Evolutionary conservation across 2,888 invertebrate genomes (phyloP), one percentile per base, ranked within the genome.

Genomic region (Perithous albicinctus): DNA sequence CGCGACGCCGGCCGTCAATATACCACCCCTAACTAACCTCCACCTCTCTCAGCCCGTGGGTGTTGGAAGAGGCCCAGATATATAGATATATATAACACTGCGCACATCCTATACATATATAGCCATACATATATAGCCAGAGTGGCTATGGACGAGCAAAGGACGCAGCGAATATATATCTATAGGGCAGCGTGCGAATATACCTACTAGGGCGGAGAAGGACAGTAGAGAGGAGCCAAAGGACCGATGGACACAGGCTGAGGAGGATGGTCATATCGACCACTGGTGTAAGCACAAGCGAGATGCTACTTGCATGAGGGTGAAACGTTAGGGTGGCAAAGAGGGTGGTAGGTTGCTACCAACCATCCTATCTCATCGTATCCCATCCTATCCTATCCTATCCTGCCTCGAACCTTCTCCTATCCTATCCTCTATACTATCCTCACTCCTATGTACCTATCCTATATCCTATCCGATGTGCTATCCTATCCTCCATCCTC

Each of bases 1-100:
- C 91, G 92, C 91, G 92, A 92, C 92, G 91, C 91, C 92, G 90
- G 89, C 91, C 92, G 92, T 91, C 92, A 90, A 92, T 92, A 92
- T 91, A 92, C 91, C 92, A 91, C 91, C 91, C 91, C 90, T 91
- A 91, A 91, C 91, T 91, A 91, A 91, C 91, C 91, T 90, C 89
- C 90, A 76, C 74, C 80, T 75, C 67, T 77, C 48, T 51, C 15
- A 59, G 59, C 76, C 59, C 75, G 81, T 78, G 80, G 80, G 83
- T 84, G 82, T 82, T 82, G 80, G 73, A 72, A 74, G 76, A 69
- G 67, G 73, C 41, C 51, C 61, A 69, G 23, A 67, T 46, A 75
- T 69, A 56, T 70, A 69, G 61, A 63, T 75, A 41, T 69, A 59
- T 23, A 15, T n/a, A n/a, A n/a, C 0, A 6, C 8, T 18, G 8